Evolutionary conservation across 2,113 vertebrate species (phyloP).

Genomic region (Tupaia tana): DNA sequence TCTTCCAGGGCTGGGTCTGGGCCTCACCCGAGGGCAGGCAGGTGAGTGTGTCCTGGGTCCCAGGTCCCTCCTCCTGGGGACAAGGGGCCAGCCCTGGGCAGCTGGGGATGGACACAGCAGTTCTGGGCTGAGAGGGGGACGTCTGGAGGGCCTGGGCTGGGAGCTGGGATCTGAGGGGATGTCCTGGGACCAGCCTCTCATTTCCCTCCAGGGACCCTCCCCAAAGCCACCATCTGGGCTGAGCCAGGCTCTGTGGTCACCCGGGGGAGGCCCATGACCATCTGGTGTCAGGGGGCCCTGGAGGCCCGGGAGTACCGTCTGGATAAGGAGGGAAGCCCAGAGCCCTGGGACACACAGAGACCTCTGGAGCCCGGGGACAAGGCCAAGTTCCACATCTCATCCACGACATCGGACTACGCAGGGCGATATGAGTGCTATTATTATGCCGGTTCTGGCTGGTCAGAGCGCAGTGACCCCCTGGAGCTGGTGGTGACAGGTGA

Average conservation of each 20-base stretch:
- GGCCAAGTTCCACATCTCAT: neutral
- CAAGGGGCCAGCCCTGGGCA: neutral
- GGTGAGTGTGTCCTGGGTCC: neutral
- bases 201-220: neutral
- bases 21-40: neutral
- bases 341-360: fast-evolving
- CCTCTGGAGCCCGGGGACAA: neutral
- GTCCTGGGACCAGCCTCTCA: neutral
- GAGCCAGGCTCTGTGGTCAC: neutral
- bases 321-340: fast-evolving
- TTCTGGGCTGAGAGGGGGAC: fast-evolving
- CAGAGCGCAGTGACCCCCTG: neutral
- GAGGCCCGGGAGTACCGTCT: fast-evolving
- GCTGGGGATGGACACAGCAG: too few relatives aligned
- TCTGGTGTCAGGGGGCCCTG: neutral
- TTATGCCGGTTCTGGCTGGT: fast-evolving
- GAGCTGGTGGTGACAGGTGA: conserved; percentile 26
- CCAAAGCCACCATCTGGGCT: neutral
- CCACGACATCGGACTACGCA: fast-evolving
- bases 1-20: neutral
- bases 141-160: too few relatives aligned
- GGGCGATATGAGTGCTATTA: neutral
- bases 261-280: fast-evolving
- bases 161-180: neutral
- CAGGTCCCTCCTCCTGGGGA: neutral